These are phyloP conservation scores for Phaedon cochleariae DNA, from an alignment of 2,888 invertebrate species.

Conservation along the genomic window DNA sequence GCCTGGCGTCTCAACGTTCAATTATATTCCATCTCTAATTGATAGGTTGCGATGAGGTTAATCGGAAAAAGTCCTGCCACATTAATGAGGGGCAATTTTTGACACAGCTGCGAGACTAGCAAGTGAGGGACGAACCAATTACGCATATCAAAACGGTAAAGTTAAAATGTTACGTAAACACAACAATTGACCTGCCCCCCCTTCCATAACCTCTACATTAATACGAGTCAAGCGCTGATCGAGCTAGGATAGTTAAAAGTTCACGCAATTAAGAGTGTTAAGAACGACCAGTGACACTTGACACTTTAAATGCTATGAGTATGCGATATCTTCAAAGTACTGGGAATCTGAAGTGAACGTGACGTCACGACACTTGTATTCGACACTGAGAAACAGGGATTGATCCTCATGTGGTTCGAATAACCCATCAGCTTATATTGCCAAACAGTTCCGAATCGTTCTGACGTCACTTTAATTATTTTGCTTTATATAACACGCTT, in stretches of 20 bases:
- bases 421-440: background rate
- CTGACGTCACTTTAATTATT: no score
- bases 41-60: constrained; percentile 31
- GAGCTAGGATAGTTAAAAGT: constrained; percentile 47
- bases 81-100: constrained; percentile 51
- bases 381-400: background rate
- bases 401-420: background rate
- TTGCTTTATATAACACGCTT: no score
- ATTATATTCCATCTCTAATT: constrained; percentile 32
- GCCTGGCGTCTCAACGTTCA: constrained; percentile 5
- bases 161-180: constrained; percentile 53
- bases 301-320: constrained; percentile 37
- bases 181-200: constrained; percentile 53
- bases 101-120: constrained; percentile 50
- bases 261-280: constrained; percentile 48
- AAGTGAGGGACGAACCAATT: constrained; percentile 51
- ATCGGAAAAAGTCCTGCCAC: constrained; percentile 38
- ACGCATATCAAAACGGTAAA: constrained; percentile 41
- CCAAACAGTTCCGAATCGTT: no score
- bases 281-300: constrained; percentile 48
- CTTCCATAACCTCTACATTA: constrained; percentile 55
- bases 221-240: constrained; percentile 53
- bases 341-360: background rate
- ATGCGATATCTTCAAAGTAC: background rate
- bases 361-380: background rate